phyloP scores from a whole-genome alignment of 1,140 invertebrate species.

The Lycorma delicatula region DNA sequence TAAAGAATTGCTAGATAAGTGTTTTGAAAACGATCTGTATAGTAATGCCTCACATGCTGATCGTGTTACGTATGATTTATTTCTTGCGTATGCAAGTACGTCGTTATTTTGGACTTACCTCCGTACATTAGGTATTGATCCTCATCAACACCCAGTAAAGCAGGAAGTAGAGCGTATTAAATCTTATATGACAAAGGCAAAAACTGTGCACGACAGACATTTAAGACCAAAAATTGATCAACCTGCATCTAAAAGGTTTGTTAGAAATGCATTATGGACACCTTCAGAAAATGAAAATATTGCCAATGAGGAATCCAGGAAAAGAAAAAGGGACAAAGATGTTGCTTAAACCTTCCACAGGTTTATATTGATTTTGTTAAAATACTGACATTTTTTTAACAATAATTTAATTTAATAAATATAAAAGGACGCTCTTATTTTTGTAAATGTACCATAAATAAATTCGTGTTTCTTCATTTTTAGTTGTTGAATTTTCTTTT shows the following conservation, averaged over 20 bases:
- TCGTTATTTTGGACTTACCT: background rate
- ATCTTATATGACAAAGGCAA: background rate
- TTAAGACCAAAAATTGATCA: background rate
- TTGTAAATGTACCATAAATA: no score
- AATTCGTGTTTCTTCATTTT: no score
- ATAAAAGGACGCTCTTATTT: no score
- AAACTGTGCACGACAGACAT: background rate
- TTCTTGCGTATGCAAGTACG: background rate
- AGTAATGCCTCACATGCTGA: no score
- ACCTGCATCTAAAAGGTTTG: background rate
- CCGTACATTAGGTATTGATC: background rate
- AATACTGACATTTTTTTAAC: no score
- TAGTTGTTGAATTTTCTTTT: no score
- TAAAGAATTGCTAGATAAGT: no score
- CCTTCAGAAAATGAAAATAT: background rate
- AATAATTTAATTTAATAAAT: no score
- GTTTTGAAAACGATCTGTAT: no score
- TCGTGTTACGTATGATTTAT: constrained; percentile 48
- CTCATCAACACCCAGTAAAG: background rate
- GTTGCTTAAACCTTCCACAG: no score
- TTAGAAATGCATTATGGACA: background rate
- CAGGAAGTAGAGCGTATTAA: background rate
- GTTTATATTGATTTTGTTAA: no score
- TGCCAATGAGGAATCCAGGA: background rate
- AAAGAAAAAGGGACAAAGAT: background rate